Evolutionary conservation across 2,888 invertebrate genomes (phyloP).

Genomic region (Caenorhabditis sp.): DNA sequence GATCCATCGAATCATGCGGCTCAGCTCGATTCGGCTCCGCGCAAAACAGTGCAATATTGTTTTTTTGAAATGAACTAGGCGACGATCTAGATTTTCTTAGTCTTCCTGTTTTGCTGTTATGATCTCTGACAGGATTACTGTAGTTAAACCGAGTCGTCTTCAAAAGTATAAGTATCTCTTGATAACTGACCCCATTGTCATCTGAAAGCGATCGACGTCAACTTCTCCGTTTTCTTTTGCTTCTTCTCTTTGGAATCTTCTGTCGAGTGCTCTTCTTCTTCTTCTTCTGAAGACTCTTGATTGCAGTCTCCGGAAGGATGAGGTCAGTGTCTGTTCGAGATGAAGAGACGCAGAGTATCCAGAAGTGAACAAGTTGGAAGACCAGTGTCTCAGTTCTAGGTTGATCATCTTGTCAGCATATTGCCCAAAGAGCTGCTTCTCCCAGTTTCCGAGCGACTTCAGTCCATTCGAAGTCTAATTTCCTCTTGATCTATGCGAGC

Average conservation of each 20-base stretch:
- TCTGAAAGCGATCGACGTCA: constrained; percentile 25
- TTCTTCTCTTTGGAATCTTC: constrained; percentile 22
- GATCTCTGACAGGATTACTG: constrained; percentile 20
- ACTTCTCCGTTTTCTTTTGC: constrained; percentile 37
- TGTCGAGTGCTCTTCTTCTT: constrained; percentile 58
- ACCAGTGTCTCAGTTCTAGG: constrained; percentile 23
- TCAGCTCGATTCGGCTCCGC: background rate
- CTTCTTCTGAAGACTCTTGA: constrained; percentile 62
- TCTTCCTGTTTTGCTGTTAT: background rate
- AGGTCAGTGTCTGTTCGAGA: constrained; percentile 28
- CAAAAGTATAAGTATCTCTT: constrained; percentile 61
- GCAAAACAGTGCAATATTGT: constrained; percentile 6
- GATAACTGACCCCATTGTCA: constrained; percentile 60
- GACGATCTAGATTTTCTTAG: background rate
- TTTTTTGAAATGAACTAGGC: background rate
- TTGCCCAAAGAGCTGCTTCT: background rate
- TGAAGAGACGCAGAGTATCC: constrained; percentile 36
- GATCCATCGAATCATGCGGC: constrained; percentile 6
- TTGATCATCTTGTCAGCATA: background rate
- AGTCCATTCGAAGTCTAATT: background rate
- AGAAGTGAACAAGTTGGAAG: constrained; percentile 51
- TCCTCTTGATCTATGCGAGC: background rate
- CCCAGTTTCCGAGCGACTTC: background rate
- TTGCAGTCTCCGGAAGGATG: constrained; percentile 53
- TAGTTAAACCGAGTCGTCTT: constrained; percentile 5